These are phyloP conservation scores for Candoia aspera DNA, from an alignment of 2,113 vertebrate species.

Conservation along the genomic window DNA sequence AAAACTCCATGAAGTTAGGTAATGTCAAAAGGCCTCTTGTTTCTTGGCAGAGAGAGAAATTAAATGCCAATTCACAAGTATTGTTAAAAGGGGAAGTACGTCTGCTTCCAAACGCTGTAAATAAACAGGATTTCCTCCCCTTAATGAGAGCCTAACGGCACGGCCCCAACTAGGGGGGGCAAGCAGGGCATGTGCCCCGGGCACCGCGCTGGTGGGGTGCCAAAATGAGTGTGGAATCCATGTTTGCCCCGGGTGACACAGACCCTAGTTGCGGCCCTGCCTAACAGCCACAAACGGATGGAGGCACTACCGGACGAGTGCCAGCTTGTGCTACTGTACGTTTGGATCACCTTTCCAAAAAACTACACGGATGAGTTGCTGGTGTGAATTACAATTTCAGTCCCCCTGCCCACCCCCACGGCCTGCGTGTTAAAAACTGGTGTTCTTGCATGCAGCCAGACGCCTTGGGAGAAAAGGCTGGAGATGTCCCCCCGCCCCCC, in stretches of 20 bases:
- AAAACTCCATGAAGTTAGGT: not conserved
- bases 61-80: not conserved
- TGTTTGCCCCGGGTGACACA: no score
- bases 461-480: not conserved
- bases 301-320: not conserved
- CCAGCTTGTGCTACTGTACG: not conserved
- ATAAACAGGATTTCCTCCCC: not conserved
- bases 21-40: not conserved
- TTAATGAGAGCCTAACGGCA: not conserved
- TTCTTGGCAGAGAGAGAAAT: not conserved
- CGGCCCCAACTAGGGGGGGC: no score
- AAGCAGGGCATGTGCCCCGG: no score
- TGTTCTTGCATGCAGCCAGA: not conserved
- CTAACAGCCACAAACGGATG: not conserved
- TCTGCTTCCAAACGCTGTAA: not conserved
- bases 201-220: no score
- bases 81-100: not conserved
- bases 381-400: not conserved
- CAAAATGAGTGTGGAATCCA: no score
- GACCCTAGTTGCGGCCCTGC: no score
- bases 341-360: not conserved
- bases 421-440: not conserved
- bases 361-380: not conserved
- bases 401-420: not conserved
- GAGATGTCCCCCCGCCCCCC: accelerated